These are phyloP conservation scores for Mythimna pallens DNA, from an alignment of 2,888 invertebrate genomes.

Conservation along the genomic window DNA sequence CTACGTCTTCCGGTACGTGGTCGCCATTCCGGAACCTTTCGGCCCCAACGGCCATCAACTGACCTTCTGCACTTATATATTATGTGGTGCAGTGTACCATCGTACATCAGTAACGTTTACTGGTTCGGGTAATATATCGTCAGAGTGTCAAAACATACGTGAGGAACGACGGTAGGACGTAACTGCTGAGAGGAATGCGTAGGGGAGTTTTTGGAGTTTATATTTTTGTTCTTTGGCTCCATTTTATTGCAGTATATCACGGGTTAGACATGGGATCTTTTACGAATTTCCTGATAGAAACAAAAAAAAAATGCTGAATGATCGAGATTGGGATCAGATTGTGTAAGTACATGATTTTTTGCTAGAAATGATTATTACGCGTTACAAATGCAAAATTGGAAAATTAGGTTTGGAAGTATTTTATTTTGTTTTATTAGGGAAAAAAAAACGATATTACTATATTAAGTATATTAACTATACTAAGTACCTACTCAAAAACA, in stretches of 20 bases:
- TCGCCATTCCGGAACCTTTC: too few species aligned
- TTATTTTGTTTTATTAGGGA: too few species aligned
- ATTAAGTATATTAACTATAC: too few species aligned
- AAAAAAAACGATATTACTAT: too few species aligned
- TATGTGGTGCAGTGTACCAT: neutral
- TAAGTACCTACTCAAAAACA: too few species aligned
- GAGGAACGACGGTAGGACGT: constrained; percentile 51
- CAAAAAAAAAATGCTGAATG: neutral
- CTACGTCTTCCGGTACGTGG: too few species aligned
- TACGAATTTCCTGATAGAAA: neutral
- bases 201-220: constrained; percentile 24
- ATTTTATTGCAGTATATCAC: constrained; percentile 51
- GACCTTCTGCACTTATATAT: neutral
- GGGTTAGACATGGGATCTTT: constrained; percentile 20
- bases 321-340: neutral
- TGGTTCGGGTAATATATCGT: constrained; percentile 56
- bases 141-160: constrained; percentile 64
- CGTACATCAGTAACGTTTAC: constrained; percentile 64
- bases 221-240: constrained; percentile 30
- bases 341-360: neutral
- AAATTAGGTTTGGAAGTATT: too few species aligned
- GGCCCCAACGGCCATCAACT: too few species aligned
- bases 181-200: constrained; percentile 46
- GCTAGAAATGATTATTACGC: too few species aligned
- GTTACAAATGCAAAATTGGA: too few species aligned